These are phyloP conservation scores for Maniola jurtina DNA, from an alignment of 1,140 invertebrate genomes.

Conservation along the genomic window DNA sequence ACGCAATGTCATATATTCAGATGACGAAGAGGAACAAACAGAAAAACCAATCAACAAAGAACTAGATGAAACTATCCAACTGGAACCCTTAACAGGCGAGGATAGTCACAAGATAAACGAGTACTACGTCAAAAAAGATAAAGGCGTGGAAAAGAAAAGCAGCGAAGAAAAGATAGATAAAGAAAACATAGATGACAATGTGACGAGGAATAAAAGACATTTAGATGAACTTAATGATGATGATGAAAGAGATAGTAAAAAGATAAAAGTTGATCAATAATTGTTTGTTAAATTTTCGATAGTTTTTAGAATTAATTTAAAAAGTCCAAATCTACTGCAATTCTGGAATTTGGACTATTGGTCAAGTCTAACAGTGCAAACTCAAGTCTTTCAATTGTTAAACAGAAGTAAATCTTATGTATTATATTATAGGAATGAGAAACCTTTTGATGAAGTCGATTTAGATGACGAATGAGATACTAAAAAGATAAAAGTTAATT, in stretches of 20 bases:
- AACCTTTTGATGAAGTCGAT: slow-evolving; percentile 32
- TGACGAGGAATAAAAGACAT: slow-evolving; percentile 42
- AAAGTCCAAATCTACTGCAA: too few relatives aligned
- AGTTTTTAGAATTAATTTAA: too few relatives aligned
- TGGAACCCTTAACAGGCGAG: slow-evolving; percentile 32
- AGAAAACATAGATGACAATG: slow-evolving; percentile 35
- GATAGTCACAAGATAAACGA: slow-evolving; percentile 23
- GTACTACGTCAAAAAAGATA: slow-evolving; percentile 30
- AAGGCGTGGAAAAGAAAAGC: slow-evolving; percentile 47
- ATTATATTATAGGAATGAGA: too few relatives aligned
- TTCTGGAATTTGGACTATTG: too few relatives aligned
- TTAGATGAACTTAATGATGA: slow-evolving; percentile 34
- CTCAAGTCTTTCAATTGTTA: too few relatives aligned
- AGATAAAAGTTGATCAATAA: not conserved
- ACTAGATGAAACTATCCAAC: slow-evolving; percentile 34
- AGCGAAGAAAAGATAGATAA: slow-evolving; percentile 36
- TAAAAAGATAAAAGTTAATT: not conserved
- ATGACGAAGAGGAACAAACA: slow-evolving; percentile 40
- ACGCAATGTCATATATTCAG: slow-evolving; percentile 50
- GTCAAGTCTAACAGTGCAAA: too few relatives aligned
- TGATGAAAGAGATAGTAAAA: not conserved
- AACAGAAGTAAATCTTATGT: too few relatives aligned
- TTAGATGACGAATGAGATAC: not conserved
- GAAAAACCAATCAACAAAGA: slow-evolving; percentile 31
- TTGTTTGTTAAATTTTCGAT: too few relatives aligned